phyloP scores from a whole-genome alignment of 2,888 invertebrate species.

The Microplitis deprimator region DNA sequence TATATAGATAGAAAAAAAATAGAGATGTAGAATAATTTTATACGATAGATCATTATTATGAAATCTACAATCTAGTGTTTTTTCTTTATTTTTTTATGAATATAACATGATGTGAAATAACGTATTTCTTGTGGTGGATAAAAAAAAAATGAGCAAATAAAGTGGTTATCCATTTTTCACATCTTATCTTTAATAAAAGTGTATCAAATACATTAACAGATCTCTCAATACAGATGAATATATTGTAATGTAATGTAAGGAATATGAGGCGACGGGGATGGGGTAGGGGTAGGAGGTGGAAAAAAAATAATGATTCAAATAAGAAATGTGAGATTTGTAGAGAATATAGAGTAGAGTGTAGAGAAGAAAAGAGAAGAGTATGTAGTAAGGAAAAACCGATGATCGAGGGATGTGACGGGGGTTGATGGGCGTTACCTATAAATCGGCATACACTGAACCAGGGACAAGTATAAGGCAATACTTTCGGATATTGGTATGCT shows the following conservation, averaged over 20 bases:
- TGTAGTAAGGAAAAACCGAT: neutral
- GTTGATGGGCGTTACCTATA: constrained; percentile 45
- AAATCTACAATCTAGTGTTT: constrained; percentile 3
- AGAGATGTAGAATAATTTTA: constrained; percentile 11
- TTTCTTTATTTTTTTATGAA: too few species aligned
- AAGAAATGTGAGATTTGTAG: neutral
- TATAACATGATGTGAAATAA: too few species aligned
- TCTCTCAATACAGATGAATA: constrained; percentile 20
- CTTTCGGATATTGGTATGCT: constrained; percentile 64
- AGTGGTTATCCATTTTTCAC: neutral
- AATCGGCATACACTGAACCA: constrained; percentile 46
- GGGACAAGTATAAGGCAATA: constrained; percentile 60
- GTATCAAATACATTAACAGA: neutral
- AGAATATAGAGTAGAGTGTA: neutral
- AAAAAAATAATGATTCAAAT: neutral
- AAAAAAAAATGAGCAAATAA: neutral
- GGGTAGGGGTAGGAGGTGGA: neutral
- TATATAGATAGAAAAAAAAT: neutral
- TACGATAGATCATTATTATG: neutral
- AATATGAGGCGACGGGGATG: too few species aligned
- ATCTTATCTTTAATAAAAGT: neutral
- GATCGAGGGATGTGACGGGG: constrained; percentile 25
- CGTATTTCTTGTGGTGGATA: neutral
- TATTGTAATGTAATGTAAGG: constrained; percentile 9
- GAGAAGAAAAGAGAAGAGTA: constrained; percentile 18